Percentiles rank a stretch among this genome's conserved stretches.
Conservation (phyloP, 1,140 invertebrate species). For the Tetramorium parvispinum region DNA sequence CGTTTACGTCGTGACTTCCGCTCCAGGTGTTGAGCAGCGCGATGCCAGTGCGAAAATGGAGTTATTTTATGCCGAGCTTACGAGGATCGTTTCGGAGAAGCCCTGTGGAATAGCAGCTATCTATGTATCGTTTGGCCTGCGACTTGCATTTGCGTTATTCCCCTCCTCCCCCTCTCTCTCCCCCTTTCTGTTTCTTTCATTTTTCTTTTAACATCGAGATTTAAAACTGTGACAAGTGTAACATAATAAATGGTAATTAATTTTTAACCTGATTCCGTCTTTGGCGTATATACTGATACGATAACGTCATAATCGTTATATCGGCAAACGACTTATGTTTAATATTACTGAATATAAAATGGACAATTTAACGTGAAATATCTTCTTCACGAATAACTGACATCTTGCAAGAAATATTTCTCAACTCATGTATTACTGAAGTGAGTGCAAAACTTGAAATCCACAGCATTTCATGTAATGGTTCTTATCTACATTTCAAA, state of each 20-base stretch:
- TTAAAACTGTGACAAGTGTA: neutral
- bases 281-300: neutral
- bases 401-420: slow-evolving; percentile 12
- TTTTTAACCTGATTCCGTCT: neutral
- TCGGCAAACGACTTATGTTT: slow-evolving; percentile 1
- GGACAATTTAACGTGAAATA: slow-evolving; percentile 26
- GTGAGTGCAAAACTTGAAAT: slow-evolving; percentile 4
- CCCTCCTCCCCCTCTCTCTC: neutral
- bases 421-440: neutral
- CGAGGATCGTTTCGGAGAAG: slow-evolving; percentile 65
- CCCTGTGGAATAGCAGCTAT: slow-evolving; percentile 63
- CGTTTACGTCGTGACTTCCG: slow-evolving; percentile 71
- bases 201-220: neutral
- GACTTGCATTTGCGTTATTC: neutral
- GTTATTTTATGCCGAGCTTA: slow-evolving; percentile 73
- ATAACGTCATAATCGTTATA: neutral
- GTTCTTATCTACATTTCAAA: slow-evolving; percentile 15
- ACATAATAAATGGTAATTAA: slow-evolving; percentile 12
- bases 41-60: slow-evolving; percentile 72
- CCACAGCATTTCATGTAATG: slow-evolving; percentile 22
- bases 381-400: slow-evolving; percentile 10
- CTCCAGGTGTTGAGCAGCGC: slow-evolving; percentile 70
- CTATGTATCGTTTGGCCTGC: slow-evolving; percentile 54
- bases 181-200: neutral
- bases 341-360: slow-evolving; percentile 44